phyloP scores from a whole-genome alignment of 1,140 invertebrate genomes.

The Lysiphlebus fabarum region DNA sequence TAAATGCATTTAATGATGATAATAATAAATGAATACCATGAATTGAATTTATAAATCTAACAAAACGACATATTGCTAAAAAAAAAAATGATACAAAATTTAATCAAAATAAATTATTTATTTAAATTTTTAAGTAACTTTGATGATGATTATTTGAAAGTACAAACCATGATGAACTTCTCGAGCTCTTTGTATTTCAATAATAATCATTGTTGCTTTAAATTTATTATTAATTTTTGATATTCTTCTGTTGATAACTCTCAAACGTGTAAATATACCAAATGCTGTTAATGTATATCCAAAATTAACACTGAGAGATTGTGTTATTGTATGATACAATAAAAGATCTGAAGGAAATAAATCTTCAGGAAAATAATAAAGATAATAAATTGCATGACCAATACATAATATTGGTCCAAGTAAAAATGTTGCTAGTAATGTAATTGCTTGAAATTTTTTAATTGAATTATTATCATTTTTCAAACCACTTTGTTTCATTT shows the following conservation, averaged over 20 bases:
- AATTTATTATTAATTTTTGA: conserved; percentile 21
- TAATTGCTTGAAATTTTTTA: conserved; percentile 26
- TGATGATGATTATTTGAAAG: too few species aligned
- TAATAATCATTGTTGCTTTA: conserved; percentile 20
- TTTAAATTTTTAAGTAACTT: neutral
- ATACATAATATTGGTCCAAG: conserved; percentile 30
- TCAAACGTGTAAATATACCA: conserved; percentile 31
- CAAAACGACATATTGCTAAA: conserved; percentile 32
- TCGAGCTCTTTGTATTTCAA: conserved; percentile 34
- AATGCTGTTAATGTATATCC: conserved; percentile 32
- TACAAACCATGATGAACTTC: conserved; percentile 33
- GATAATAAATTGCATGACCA: conserved; percentile 35
- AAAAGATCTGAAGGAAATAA: conserved; percentile 39
- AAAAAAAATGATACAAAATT: conserved; percentile 3
- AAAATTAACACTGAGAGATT: conserved; percentile 36
- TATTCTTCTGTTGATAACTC: conserved; percentile 30
- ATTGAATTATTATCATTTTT: conserved; percentile 23
- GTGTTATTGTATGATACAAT: conserved; percentile 38
- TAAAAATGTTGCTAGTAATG: conserved; percentile 19
- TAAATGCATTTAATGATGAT: conserved; percentile 39
- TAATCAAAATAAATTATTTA: neutral
- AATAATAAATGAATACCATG: conserved; percentile 35
- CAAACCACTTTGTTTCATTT: conserved; percentile 24
- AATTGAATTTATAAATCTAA: conserved; percentile 33
- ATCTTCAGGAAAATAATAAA: conserved; percentile 30